These are phyloP conservation scores for Drosophila eugracilis DNA, from an alignment of 1,140 invertebrate species.

Conservation along the genomic window DNA sequence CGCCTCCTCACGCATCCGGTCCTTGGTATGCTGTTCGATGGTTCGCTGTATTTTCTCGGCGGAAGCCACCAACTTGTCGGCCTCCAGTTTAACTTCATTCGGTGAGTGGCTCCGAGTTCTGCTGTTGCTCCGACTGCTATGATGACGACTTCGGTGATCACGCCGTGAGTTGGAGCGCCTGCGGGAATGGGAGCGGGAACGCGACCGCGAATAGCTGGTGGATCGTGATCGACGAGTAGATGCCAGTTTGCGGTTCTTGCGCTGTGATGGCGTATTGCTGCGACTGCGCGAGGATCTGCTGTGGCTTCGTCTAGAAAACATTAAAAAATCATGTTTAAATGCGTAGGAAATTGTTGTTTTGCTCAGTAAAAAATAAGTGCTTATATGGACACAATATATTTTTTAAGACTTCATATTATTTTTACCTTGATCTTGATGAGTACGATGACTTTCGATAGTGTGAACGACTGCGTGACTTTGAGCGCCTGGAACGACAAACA, in stretches of 20 bases:
- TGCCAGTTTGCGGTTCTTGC: constrained; percentile 74
- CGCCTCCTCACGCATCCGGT: constrained; percentile 75
- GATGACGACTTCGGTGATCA: constrained; percentile 69
- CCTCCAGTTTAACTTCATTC: constrained; percentile 63
- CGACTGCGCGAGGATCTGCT: constrained; percentile 68
- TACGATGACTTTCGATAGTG: constrained; percentile 78
- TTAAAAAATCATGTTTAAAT: neutral
- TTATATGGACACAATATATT: too few species aligned
- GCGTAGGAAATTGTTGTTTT: too few species aligned
- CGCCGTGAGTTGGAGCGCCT: constrained; percentile 80
- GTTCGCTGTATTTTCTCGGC: constrained; percentile 80
- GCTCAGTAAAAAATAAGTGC: too few species aligned
- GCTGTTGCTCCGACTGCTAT: constrained; percentile 53
- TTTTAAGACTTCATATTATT: neutral
- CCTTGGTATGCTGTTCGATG: constrained; percentile 76
- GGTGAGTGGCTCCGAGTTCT: constrained; percentile 35
- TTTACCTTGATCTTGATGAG: constrained; percentile 70
- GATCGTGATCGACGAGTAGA: constrained; percentile 80
- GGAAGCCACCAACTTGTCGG: constrained; percentile 73
- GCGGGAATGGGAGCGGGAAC: constrained; percentile 75
- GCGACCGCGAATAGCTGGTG: constrained; percentile 84
- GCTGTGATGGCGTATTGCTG: constrained; percentile 57
- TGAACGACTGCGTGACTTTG: constrained; percentile 71
- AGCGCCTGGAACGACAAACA: constrained; percentile 71
- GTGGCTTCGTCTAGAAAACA: constrained; percentile 50